Percentiles rank a stretch among this genome's conserved stretches.
Evolutionary conservation across 2,888 invertebrate species (phyloP).

Genomic region (Rhogogaster chlorosoma): DNA sequence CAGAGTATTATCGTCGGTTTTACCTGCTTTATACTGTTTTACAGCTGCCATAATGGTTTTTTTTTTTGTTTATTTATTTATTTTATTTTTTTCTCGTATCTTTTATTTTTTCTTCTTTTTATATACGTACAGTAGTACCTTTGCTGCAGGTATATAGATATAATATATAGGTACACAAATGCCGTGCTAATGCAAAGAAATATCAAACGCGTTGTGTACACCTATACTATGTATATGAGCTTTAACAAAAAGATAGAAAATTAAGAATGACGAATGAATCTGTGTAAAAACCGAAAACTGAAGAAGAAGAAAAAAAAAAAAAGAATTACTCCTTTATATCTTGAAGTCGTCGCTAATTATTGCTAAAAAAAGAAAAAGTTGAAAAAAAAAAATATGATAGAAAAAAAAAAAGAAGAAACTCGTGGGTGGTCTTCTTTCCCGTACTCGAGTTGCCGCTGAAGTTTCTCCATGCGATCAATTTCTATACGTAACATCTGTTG

Average conservation of each 20-base stretch:
- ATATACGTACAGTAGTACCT: constrained; percentile 25
- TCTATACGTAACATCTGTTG: constrained; percentile 32
- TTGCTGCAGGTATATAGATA: too few species aligned
- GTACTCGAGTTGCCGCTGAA: neutral
- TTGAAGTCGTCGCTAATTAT: constrained; percentile 5
- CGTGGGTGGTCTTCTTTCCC: constrained; percentile 34
- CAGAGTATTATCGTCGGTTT: constrained; percentile 54
- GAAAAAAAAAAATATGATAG: neutral
- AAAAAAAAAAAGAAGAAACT: neutral
- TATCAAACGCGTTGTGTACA: neutral
- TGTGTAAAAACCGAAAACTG: neutral
- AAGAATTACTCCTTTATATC: too few species aligned
- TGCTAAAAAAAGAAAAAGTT: neutral
- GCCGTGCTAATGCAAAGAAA: too few species aligned
- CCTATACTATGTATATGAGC: too few species aligned
- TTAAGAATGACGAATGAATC: too few species aligned
- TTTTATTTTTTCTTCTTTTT: constrained; percentile 46
- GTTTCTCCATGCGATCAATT: constrained; percentile 6
- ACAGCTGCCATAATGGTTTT: constrained; percentile 62
- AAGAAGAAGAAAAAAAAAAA: neutral
- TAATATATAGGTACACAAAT: too few species aligned
- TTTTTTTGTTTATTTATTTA: neutral
- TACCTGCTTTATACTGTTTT: constrained; percentile 68
- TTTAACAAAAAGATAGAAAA: too few species aligned
- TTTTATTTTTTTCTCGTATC: too few species aligned